Evolutionary conservation across 2,797 vertebrate species (phyloP).

Genomic region (Lepidocolaptes lacrymiger): DNA sequence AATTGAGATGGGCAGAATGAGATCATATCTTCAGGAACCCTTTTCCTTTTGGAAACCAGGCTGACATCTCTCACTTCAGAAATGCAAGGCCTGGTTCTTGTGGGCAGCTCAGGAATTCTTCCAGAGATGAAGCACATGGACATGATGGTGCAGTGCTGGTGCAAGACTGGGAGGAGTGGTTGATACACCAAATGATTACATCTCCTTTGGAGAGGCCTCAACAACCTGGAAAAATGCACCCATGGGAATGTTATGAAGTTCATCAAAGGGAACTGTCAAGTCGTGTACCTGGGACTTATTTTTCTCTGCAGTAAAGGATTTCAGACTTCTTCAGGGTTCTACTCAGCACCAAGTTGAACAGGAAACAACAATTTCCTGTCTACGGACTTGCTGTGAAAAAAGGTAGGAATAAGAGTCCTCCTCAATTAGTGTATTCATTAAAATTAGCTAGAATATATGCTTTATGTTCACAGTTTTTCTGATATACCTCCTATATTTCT

Average conservation of each 20-base stretch:
- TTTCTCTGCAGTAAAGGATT: background rate
- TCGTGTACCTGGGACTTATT: background rate
- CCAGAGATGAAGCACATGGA: background rate
- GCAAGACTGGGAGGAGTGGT: background rate
- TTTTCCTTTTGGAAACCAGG: background rate
- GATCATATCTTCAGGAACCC: background rate
- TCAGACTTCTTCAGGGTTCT: background rate
- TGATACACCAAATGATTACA: fast-evolving
- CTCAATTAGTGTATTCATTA: background rate
- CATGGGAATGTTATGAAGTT: background rate
- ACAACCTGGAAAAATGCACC: background rate
- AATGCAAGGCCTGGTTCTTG: background rate
- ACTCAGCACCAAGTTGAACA: background rate
- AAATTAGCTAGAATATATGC: background rate
- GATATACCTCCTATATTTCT: background rate
- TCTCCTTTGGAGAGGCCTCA: background rate
- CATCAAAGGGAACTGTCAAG: background rate
- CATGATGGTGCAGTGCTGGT: background rate
- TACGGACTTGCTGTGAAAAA: background rate
- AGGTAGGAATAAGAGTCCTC: background rate
- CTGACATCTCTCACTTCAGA: background rate
- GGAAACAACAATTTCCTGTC: background rate
- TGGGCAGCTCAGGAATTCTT: background rate
- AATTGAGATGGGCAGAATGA: background rate
- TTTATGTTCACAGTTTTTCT: background rate